Base-by-base conservation (phyloP, 2,797 vertebrate species). In the Euthynnus affinis region DNA sequence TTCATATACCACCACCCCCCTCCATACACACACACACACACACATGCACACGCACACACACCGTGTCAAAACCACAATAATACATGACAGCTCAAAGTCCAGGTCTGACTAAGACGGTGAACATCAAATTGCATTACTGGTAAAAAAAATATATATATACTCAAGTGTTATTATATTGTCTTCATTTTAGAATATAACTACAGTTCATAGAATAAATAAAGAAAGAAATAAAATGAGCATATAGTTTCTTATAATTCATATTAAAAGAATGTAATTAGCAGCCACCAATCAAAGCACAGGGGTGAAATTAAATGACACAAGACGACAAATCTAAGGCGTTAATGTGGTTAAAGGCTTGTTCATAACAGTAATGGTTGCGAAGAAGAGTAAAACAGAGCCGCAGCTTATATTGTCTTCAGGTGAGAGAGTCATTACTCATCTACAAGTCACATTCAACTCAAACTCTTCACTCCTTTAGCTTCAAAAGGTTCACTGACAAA, bases 11-110 rank as follows among this genome's bases (percentile, higher is more conserved):
- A 81, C 57, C n/a, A n/a, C n/a, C n/a, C n/a, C n/a, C n/a, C n/a
- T 48, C 22, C 74, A 64, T 70, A 71, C 80, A 82, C 68, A 48
- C 79, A 78, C 67, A 78, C 65, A 70, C n/a, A n/a, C n/a, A n/a
- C n/a, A n/a, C n/a, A n/a, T n/a, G n/a, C n/a, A n/a, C 71, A 18
- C 71, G 34, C 60, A 32, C 65, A 77, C 76, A 74, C 74, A 65
- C 48, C 2, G 18, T 29, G 72, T 74, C 80, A 83, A 91, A 91
- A 88, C 76, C 82, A 88, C 91, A 87, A 88, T 81, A 88, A 80
- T 87, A 74, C 81, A 88, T 70, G 76, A 67, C 62, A 81, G 88
- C 73, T 86, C 91, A 91, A 91, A 93, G 92, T 93, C 87, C 90
- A 82, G 20, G n/a, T 73, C 65, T 78, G 73, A 84, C 72, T 71